Evolutionary conservation across 2,797 vertebrate genomes (phyloP), one percentile per base, ranked within the genome.

Genomic region (Diceros bicornis): DNA sequence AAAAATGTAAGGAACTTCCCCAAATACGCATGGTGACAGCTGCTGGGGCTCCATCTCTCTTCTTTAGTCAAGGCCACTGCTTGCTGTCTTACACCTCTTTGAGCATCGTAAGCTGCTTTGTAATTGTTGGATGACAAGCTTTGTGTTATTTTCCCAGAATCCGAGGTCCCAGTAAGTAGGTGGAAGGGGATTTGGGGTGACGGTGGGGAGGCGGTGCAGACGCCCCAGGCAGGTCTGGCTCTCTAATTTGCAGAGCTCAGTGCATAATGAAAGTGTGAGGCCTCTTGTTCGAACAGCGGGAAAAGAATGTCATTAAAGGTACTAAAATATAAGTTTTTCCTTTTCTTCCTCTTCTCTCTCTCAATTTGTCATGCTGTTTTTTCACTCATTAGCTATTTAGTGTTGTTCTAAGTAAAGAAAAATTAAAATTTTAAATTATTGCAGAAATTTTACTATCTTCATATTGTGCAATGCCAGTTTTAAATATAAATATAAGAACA

Each of bases 331-430:
- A 44, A 37, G 2, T 25, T 82, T 81, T 87, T 18, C 17, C 8
- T 91, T 41, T 68, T 23, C 57, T 74, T 68, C 7, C 72, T 25
- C 41, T 74, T 87, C 34, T 89, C 5, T 57, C 25, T 82, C 50
- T 90, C 59, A 78, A 21, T 29, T 37, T 64, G 16, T 27, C 27
- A 27, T 18, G 32, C 44, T 64, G 16, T 12, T 64, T 57, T 68
- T 75, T 12, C 55, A 79, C 41, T 29, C 41, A 78, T 84, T 72
- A 27, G 14, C 34, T 89, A 66, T 71, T 62, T 47, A 79, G 72
- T 71, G 25, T 32, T 75, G 17, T 29, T 89, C 16, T 59, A 84
- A 89, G 50, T 44, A 86, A 78, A 72, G 72, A 68, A 81, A 89
- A 78, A 47, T 72, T 68, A 34, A 82, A 94, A 57, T 37, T 57